Evolutionary conservation across 2,113 vertebrate genomes (phyloP).

Genomic region (Paralichthys olivaceus): DNA sequence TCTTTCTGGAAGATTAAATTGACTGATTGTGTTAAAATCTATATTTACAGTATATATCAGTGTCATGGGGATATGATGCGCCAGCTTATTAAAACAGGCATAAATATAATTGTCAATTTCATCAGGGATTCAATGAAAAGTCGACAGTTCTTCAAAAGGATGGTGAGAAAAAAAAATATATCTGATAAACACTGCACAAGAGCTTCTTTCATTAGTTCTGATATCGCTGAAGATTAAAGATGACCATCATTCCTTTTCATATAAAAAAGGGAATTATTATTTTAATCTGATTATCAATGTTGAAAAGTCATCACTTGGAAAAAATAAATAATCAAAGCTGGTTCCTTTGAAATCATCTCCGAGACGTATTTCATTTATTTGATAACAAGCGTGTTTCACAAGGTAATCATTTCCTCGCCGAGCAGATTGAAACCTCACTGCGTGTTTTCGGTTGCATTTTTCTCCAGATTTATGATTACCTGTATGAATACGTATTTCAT

Average conservation of each 20-base stretch:
- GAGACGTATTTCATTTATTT: conserved; percentile 9
- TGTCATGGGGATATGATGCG: not conserved
- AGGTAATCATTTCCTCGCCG: not conserved
- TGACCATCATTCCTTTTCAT: not conserved
- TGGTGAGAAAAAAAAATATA: not conserved
- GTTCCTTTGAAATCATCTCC: not conserved
- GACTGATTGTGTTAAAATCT: not conserved
- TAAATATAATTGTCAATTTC: not conserved
- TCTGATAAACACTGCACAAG: not conserved
- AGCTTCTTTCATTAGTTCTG: not conserved
- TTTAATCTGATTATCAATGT: conserved; percentile 15
- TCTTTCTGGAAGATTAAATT: not conserved
- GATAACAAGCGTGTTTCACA: conserved; percentile 1
- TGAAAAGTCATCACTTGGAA: not conserved
- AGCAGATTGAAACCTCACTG: conserved; percentile 35
- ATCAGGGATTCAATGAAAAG: not conserved
- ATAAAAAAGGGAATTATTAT: conserved; percentile 5
- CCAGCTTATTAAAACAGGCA: not conserved
- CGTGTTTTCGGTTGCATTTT: conserved; percentile 31
- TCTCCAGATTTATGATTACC: conserved; percentile 62
- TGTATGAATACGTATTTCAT: conserved; percentile 68
- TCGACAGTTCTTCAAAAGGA: not conserved
- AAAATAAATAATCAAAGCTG: not conserved
- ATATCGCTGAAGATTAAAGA: not conserved
- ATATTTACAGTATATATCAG: not conserved